Conservation (phyloP, 2,113 vertebrate species). For the Mustela nigripes region DNA sequence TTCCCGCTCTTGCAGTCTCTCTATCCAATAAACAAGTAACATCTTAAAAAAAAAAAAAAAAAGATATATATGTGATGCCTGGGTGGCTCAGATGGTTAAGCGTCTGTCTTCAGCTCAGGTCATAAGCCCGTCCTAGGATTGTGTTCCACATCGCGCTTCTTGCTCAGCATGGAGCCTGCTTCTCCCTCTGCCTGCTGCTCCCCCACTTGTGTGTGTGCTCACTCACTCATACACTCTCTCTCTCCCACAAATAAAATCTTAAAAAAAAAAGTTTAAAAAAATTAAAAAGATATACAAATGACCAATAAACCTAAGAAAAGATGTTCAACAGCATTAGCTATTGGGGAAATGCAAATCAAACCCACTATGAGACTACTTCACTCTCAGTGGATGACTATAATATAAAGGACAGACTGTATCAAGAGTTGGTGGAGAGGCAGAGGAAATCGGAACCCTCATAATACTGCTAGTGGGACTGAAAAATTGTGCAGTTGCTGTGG, state of each 20-base stretch:
- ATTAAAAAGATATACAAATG: not conserved
- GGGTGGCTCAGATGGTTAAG: not conserved
- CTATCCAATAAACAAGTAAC: not conserved
- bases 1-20: not conserved
- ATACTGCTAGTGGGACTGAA: not conserved
- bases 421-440: not conserved
- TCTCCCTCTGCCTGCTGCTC: not conserved
- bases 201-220: fast-evolving
- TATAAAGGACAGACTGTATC: not conserved
- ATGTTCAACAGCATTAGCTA: not conserved
- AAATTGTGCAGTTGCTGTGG: not conserved
- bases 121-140: not conserved
- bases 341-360: not conserved
- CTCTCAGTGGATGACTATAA: not conserved
- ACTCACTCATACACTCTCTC: not conserved
- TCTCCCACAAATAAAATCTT: not conserved
- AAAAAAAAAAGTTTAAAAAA: not conserved
- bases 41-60: not conserved
- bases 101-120: not conserved
- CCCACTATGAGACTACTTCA: not conserved
- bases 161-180: not conserved
- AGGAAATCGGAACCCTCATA: not conserved
- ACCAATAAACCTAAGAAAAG: not conserved
- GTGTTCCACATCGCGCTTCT: not conserved
- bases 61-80: not conserved